Base-by-base conservation (phyloP, 1,140 invertebrate genomes). In the Pentalonia nigronervosa region DNA sequence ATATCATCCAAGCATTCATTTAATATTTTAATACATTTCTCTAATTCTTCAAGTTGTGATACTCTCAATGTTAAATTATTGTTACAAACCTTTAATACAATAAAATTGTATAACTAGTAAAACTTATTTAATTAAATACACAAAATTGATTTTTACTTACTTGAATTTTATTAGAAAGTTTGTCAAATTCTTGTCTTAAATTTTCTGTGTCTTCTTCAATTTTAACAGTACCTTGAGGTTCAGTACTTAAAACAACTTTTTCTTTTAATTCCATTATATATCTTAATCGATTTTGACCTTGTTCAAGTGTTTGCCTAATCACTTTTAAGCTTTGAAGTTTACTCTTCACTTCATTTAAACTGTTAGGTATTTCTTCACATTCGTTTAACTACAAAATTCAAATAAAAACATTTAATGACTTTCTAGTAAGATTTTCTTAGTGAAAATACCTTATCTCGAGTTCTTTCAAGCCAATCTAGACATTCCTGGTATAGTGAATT, bases 181-280 rank as follows among this genome's bases (percentile, higher is more conserved):
- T 98, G 94, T 99, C 98, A 95, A 99, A 98, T 95, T 99, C 98
- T 94, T 97, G 96, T 95, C 98, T 98, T 9, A 99, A 95, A 94
- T 97, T 97, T 94, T 98, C 98, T 0, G 98, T 98, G 94, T 98
- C 97, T 95, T 99, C 98, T 95, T 98, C 97, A 91, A 99, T 98
- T 95, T 98, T 98, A 0, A 96, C 96, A 2, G 97, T 97, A 2
- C 98, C 98, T 94, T 96, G 96, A 94, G 97, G 97, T 95, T 99
- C 98, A 0, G 98, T 99, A 94, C 98, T 98, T 96, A 98, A 97
- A 9, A 98, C 98, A 0, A 99, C 98, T 94, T 97, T 97, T 95
- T 99, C 98, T 95, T 98, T 99, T 0, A 99, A 95, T 94, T 99
- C 98, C n/a, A 98, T 95, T 67, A 98, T 97, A 95, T 99, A 99